Base-by-base conservation (phyloP, 2,113 vertebrate genomes). In the Eclectus roratus region DNA sequence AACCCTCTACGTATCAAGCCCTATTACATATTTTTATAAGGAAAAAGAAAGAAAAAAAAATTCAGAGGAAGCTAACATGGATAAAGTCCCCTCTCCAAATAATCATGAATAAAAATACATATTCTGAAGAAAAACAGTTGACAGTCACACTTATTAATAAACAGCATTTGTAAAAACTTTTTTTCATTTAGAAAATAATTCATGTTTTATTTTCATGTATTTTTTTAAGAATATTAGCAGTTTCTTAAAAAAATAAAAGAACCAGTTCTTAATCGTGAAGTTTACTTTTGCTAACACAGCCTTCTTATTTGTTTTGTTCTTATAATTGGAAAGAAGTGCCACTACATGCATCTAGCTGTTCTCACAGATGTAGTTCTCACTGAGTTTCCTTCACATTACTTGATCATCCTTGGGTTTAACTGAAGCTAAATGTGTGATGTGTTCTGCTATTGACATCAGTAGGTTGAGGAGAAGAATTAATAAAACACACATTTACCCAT, bases 151-250 rank as follows among this genome's bases (percentile, higher is more conserved):
- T 43, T 60, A 18, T 25, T 65, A 61, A n/a, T 69, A 64, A 69
- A 15, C 6, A 43, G 0, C 1, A 20, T 65, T 64, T 64, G 3
- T 20, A 79, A 52, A 12, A 37, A 24, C 2, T n/a, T 35, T 35
- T 7, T 58, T 23, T 6, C 1, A 20, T 47, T 64, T 70, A 53
- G 7, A 53, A 20, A 3, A 47, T 33, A 21, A 24, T 79, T 83
- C 43, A 17, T 3, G 2, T 23, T 86, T 73, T 33, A 2, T 52
- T 63, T 66, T 55, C 1, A 6, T 50, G 9, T 10, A 37, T 11
- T 50, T 52, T 63, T 44, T 55, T 78, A 8, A n/a, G 5, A 64
- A 13, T 8, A 65, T 24, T 58, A 43, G 1, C 0, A 1, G 56
- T 71, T 66, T 77, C 25, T 46, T 11, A 6, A 27, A 35, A 55